These are phyloP conservation scores for Enteromius trimaculatus DNA, from an alignment of 2,797 vertebrate species.

Conservation along the genomic window DNA sequence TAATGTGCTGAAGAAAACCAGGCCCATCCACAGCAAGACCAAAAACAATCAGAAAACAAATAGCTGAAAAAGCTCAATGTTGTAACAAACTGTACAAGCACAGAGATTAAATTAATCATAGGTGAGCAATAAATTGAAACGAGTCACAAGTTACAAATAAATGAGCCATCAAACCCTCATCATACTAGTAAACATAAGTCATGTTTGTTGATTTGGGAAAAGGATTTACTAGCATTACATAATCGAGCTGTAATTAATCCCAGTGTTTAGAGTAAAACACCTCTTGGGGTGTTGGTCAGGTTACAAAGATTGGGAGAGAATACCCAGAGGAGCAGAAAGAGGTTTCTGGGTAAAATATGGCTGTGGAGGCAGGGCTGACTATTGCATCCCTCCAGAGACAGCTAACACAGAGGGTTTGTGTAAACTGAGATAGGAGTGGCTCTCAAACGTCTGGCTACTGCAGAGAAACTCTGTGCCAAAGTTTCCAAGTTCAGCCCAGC, in stretches of 20 bases:
- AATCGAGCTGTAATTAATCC: slow-evolving; percentile 51
- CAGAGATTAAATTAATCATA: slow-evolving; percentile 25
- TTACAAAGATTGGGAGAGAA: slow-evolving; percentile 17
- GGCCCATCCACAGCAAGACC: slow-evolving; percentile 35
- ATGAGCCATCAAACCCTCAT: not conserved
- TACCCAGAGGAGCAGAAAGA: slow-evolving; percentile 30
- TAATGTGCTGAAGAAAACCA: slow-evolving; percentile 16
- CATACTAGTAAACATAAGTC: not conserved
- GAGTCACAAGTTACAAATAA: not conserved
- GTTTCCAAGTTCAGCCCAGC: slow-evolving; percentile 50
- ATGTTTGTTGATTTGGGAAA: slow-evolving; percentile 1
- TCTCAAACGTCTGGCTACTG: slow-evolving; percentile 56
- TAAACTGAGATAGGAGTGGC: slow-evolving; percentile 64
- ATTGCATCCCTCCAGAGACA: slow-evolving; percentile 55
- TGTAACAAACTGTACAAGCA: not conserved
- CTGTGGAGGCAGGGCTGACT: slow-evolving; percentile 26
- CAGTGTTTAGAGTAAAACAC: slow-evolving; percentile 28
- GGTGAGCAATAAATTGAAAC: not conserved
- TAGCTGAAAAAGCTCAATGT: slow-evolving; percentile 26
- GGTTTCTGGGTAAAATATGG: slow-evolving; percentile 63
- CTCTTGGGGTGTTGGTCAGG: slow-evolving; percentile 32
- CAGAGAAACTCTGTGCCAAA: slow-evolving; percentile 48
- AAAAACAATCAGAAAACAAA: slow-evolving; percentile 24
- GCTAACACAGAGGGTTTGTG: slow-evolving; percentile 50
- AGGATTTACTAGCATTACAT: slow-evolving; percentile 56